Base-by-base conservation (phyloP, 2,888 invertebrate species). In the Hymenopus coronatus region DNA sequence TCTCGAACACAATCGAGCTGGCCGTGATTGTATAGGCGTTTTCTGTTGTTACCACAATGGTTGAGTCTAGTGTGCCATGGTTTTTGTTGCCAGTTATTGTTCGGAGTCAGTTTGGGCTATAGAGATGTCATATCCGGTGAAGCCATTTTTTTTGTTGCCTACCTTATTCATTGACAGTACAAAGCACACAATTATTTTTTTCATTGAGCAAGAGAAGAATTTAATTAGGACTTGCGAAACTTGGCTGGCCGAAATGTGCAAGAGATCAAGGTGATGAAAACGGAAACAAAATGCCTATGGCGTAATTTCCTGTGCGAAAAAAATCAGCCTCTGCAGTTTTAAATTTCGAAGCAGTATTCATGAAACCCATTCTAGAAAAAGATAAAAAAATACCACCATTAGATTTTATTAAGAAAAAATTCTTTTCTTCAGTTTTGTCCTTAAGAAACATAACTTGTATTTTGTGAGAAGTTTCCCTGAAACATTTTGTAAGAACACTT, bases 1-100 rank as follows among this genome's bases (percentile, higher is more conserved):
- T 85, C 85, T 46, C 30, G 46, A 33, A 27, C 33, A 85, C 85
- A 85, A 85, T 85, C 40, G 85, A 85, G 12, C 25, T 27, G 85
- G 85, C 85, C 40, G 85, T 85, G 85, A 85, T 85, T 85, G 85
- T 85, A 15, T 85, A 70, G 54, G 54, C 54, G 54, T 70, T 70
- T 70, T 70, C 54, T 70, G 54, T 70, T 70, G 54, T 70, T 70
- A 70, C 54, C 54, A 70, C 54, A 70, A 70, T 70, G 54, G 54
- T 70, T 70, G 54, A 70, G 54, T 70, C 54, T 70, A 70, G 54
- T 70, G 28, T 85, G 85, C 46, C 40, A 46, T 85, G 27, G 46
- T 33, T 85, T 70, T 85, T 85, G 85, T 70, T 70, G 54, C 54
- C 54, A 70, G 54, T 70, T 33, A 70, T 70, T 70, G 54, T 46